Evolutionary conservation across 1,140 invertebrate species (phyloP), one percentile per base, ranked within the genome.

Genomic region (Psix sp.): DNA sequence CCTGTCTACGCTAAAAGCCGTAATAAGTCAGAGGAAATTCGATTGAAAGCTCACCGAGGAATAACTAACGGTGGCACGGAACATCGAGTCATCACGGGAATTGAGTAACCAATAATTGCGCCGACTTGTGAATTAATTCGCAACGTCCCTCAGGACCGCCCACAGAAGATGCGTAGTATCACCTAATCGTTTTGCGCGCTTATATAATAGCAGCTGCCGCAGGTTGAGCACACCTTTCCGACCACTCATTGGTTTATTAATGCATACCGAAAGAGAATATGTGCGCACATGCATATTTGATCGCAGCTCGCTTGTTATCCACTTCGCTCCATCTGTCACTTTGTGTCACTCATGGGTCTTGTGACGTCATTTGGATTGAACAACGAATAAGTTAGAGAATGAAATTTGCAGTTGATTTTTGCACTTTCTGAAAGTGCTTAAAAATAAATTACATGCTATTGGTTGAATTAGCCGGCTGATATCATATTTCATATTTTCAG

Each of bases 101-200:
- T 80, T 76, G 70, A 73, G 71, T 56, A 77, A 79, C 62, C 49
- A 73, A 80, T 81, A 82, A 82, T 81, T 79, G 74, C 80, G 57
- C 67, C 49, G 77, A 70, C 74, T 78, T 75, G 77, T 80, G 78
- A 81, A 80, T 80, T 80, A 76, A 81, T 79, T 74, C 73, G 5
- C 42, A 56, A 71, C 71, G 72, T 75, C 76, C 76, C 71, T 65
- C 56, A 54, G 57, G 72, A 52, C 76, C 80, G 76, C 80, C 81
- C 49, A 81, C 76, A 54, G 52, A 65, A 70, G 66, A 59, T 59
- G 65, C 70, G 59, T 51, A 49, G 65, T 74, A 75, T 79, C 77
- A 66, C 62, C 75, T 70, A 81, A 80, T 77, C 74, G 72, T 54
- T 70, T 77, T 38, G 72, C 67, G 62, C 57, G 67, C 45, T 63